Conservation (phyloP, 2,888 invertebrate genomes). For the Neoitamus cyanurus region DNA sequence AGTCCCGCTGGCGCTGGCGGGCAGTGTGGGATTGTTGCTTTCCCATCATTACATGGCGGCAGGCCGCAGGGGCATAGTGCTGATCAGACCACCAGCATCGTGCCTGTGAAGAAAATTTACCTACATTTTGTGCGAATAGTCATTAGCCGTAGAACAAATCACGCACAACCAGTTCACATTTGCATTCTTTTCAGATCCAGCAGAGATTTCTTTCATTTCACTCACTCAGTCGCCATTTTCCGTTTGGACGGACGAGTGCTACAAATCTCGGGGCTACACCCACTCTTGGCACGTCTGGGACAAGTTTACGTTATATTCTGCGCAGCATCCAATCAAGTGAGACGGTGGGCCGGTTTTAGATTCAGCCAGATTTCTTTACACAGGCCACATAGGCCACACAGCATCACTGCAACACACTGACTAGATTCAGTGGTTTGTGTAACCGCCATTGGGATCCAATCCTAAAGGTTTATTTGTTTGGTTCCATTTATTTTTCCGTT, state of each 20-base stretch:
- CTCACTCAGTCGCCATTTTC: neutral
- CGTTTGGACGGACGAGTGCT: neutral
- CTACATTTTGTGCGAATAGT: no score
- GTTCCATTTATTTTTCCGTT: no score
- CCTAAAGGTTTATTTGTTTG: no score
- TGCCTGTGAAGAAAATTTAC: neutral
- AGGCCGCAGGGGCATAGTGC: no score
- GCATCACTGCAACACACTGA: neutral
- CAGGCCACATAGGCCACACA: neutral
- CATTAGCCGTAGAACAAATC: neutral
- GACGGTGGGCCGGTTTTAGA: neutral
- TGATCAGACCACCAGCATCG: no score
- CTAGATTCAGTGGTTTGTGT: neutral
- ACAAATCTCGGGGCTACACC: neutral
- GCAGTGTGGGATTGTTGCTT: neutral
- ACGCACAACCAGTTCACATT: neutral
- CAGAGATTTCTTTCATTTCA: neutral
- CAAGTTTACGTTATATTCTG: neutral
- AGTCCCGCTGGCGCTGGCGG: neutral
- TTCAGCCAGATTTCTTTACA: neutral
- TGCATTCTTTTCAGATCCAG: neutral
- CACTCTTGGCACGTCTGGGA: neutral
- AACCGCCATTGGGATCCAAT: neutral
- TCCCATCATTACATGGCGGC: neutral
- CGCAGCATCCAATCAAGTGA: neutral